These are phyloP conservation scores for Parnassius orleans DNA, from an alignment of 2,888 invertebrate genomes.

Conservation along the genomic window DNA sequence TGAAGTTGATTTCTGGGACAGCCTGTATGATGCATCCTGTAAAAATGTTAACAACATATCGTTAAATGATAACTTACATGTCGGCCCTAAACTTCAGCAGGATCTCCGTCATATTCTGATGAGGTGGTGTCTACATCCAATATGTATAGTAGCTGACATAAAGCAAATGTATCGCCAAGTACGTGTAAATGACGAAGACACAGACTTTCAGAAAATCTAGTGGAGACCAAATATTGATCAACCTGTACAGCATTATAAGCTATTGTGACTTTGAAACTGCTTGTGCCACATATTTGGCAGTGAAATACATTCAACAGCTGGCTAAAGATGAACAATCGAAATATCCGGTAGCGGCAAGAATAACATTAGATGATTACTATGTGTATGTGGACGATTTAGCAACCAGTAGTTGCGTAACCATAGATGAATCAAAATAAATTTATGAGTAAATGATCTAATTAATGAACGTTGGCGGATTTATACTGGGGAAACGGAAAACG, in stretches of 20 bases:
- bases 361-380: not conserved
- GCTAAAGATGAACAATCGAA: slow-evolving; percentile 26
- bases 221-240: slow-evolving; percentile 27
- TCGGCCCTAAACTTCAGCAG: slow-evolving; percentile 31
- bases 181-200: slow-evolving; percentile 22
- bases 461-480: slow-evolving; percentile 34
- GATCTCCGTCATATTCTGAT: slow-evolving; percentile 29
- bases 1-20: no score
- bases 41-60: slow-evolving; percentile 26
- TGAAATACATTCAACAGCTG: slow-evolving; percentile 28
- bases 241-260: slow-evolving; percentile 26
- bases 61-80: slow-evolving; percentile 29
- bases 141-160: slow-evolving; percentile 27
- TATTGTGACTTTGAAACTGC: slow-evolving; percentile 27
- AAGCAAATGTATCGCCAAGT: slow-evolving; percentile 31
- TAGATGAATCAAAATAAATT: not conserved
- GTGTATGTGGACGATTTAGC: slow-evolving; percentile 10
- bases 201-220: slow-evolving; percentile 29
- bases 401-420: not conserved
- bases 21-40: slow-evolving; percentile 24
- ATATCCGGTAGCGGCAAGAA: not conserved
- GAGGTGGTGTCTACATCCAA: slow-evolving; percentile 27
- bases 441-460: slow-evolving; percentile 30
- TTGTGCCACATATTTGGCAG: slow-evolving; percentile 26
- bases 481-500: slow-evolving; percentile 39